phyloP scores from a whole-genome alignment of 2,797 vertebrate genomes.

The Sebastes minor region DNA sequence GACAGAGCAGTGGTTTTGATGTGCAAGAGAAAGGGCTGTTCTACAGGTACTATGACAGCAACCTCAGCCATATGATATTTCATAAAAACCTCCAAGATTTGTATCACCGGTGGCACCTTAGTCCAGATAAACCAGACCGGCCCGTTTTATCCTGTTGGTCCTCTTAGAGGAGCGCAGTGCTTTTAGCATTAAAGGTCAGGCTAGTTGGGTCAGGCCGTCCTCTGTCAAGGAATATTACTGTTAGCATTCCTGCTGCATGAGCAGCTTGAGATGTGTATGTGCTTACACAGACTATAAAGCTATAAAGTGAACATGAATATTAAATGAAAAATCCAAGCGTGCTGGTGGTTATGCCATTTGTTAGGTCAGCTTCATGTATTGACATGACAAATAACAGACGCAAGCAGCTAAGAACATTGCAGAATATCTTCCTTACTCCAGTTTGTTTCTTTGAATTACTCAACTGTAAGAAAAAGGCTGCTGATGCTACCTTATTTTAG shows the following conservation, averaged over 20 bases:
- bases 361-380: conserved; percentile 8
- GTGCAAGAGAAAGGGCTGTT: background rate
- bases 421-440: background rate
- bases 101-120: conserved; percentile 4
- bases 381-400: background rate
- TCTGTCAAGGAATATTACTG: conserved; percentile 70
- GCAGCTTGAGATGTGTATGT: conserved; percentile 30
- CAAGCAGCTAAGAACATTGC: background rate
- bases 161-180: conserved; percentile 34
- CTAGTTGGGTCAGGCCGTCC: conserved; percentile 53
- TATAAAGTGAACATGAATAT: conserved; percentile 12
- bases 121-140: conserved; percentile 30
- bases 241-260: conserved; percentile 69
- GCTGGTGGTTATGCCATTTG: background rate
- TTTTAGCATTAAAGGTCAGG: conserved; percentile 68
- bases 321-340: background rate
- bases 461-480: background rate
- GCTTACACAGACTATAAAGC: conserved; percentile 13
- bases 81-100: conserved; percentile 35
- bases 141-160: conserved; percentile 34
- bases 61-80: conserved; percentile 22
- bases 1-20: background rate
- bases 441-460: background rate
- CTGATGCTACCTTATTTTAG: background rate
- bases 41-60: background rate